Conservation (phyloP, 1,140 invertebrate species). For the Gonioctena quinquepunctata region DNA sequence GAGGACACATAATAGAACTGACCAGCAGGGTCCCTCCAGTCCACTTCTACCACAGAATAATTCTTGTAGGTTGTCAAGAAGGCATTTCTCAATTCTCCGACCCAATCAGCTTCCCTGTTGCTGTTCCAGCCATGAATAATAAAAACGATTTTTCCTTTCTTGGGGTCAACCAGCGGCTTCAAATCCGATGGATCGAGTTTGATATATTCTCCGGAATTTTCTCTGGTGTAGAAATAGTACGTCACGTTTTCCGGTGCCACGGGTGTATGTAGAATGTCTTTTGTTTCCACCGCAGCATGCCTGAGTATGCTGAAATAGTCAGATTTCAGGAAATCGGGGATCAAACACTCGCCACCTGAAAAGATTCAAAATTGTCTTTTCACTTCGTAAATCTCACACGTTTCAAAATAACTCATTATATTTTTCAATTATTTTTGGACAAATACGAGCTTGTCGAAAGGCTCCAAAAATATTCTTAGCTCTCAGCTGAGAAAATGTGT, state of each 20-base stretch:
- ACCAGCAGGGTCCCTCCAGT: conserved; percentile 65
- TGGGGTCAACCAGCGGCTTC: conserved; percentile 23
- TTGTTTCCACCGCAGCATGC: conserved; percentile 30
- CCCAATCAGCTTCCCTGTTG: conserved; percentile 50
- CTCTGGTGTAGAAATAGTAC: conserved; percentile 31
- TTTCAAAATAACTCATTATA: no score
- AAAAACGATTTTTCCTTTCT: conserved; percentile 42
- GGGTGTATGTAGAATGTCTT: conserved; percentile 24
- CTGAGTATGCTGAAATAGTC: conserved; percentile 29
- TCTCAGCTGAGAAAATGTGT: no score
- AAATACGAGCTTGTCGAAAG: no score
- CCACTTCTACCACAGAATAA: conserved; percentile 67
- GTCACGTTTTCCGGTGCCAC: conserved; percentile 31
- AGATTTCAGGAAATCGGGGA: conserved; percentile 4
- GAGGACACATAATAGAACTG: conserved; percentile 49
- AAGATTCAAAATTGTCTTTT: no score
- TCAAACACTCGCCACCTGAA: background rate
- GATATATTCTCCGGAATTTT: conserved; percentile 27
- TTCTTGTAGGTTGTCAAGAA: conserved; percentile 60
- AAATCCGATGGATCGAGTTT: conserved; percentile 26
- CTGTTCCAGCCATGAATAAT: conserved; percentile 63
- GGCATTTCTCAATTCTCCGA: conserved; percentile 56
- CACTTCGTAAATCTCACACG: no score
- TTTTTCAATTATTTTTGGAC: no score
- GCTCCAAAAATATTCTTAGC: no score